These are phyloP conservation scores for Drosophila monieri DNA, from an alignment of 2,888 invertebrate species.

Conservation along the genomic window DNA sequence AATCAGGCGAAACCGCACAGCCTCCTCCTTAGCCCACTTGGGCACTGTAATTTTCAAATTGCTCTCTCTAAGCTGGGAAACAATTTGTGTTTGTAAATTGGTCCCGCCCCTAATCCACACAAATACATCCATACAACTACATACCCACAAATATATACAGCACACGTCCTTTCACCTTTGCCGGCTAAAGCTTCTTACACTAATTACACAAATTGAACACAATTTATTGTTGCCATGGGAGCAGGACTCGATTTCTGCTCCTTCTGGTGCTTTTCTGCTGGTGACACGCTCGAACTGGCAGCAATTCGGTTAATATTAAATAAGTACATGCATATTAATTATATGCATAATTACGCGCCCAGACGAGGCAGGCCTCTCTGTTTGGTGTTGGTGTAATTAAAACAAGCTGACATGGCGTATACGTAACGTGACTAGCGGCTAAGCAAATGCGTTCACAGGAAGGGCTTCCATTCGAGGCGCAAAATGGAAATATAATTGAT, in stretches of 20 bases:
- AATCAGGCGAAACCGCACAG: slow-evolving; percentile 33
- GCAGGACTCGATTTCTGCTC: slow-evolving; percentile 16
- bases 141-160: background rate
- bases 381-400: slow-evolving; percentile 57
- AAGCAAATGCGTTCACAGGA: slow-evolving; percentile 24
- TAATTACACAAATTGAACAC: slow-evolving; percentile 74
- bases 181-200: slow-evolving; percentile 56
- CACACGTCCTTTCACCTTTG: slow-evolving; percentile 7
- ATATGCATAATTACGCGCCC: slow-evolving; percentile 71
- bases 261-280: slow-evolving; percentile 32
- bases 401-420: slow-evolving; percentile 58
- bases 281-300: slow-evolving; percentile 58
- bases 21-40: slow-evolving; percentile 8
- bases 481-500: background rate
- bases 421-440: slow-evolving; percentile 53
- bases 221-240: slow-evolving; percentile 59
- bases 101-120: slow-evolving; percentile 11
- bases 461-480: background rate
- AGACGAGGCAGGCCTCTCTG: slow-evolving; percentile 27
- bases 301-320: slow-evolving; percentile 68
- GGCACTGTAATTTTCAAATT: slow-evolving; percentile 60
- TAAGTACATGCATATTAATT: slow-evolving; percentile 73
- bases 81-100: slow-evolving; percentile 38
- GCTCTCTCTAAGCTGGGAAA: slow-evolving; percentile 44
- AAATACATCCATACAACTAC: background rate